Evolutionary conservation across 2,888 invertebrate genomes (phyloP), one percentile per base, ranked within the genome.

Genomic region (Hypercompe scribonia): DNA sequence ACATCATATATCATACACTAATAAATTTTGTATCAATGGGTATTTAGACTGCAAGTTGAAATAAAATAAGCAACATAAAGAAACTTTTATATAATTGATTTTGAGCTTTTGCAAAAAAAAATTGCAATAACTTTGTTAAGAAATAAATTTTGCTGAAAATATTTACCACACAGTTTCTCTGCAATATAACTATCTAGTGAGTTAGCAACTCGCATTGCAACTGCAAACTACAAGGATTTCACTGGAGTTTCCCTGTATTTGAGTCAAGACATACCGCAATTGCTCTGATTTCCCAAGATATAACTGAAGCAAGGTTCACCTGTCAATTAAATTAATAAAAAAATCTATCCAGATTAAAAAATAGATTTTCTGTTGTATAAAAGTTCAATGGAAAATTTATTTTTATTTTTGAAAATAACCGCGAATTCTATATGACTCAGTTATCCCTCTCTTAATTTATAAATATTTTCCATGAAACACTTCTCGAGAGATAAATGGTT

Each of bases 271-370:
- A 82, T 86, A 84, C 87, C 82, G 81, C 85, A 84, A 84, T 80
- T 84, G 81, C 74, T 82, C 81, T 90, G 93, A 94, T 93, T 93
- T 91, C 91, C 92, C 92, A 91, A 92, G 94, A 91, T 91, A 90
- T 89, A 87, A 72, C 74, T 84, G 80, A 78, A 81, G 76, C 77
- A 80, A 81, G 77, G 81, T 81, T 83, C 77, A 81, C 84, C 86
- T 85, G 86, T 89, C 93, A 91, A 94, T 94, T 93, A 87, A 93
- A 92, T 95, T 93, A 94, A 92, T 88, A 90, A 82, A 79, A 79
- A 86, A 85, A 81, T 85, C 79, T 84, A 85, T 86, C 86, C 76
- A 81, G n/a, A 46, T 63, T 31, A 78, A 84, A 58, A 64, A 42
- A 42, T 73, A 21, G 54, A 72, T 67, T 76, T 71, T 72, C 72